Percentiles rank a stretch among this genome's conserved stretches.
phyloP scores from a whole-genome alignment of 1,140 invertebrate genomes.

The Macrocentrus cingulum region DNA sequence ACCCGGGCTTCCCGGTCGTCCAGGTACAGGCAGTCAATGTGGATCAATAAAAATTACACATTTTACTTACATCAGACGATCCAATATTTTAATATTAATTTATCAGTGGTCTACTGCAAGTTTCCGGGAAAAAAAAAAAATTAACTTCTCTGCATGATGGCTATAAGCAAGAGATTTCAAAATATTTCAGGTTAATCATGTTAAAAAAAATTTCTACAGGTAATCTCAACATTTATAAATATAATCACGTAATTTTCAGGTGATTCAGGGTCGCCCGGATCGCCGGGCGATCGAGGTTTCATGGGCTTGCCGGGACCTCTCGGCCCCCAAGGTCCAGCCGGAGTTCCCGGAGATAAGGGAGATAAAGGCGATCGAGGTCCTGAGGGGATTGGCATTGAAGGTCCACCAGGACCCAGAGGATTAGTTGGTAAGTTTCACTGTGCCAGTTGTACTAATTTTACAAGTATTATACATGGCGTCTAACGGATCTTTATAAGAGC shows the following conservation, averaged over 20 bases:
- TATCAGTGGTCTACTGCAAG: no score
- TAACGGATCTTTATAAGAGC: no score
- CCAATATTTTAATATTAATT: no score
- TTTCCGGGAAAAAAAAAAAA: no score
- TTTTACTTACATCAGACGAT: no score
- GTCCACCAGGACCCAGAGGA: constrained; percentile 68
- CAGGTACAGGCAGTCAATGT: constrained; percentile 58
- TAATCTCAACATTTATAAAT: constrained; percentile 36
- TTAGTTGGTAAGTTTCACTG: constrained; percentile 21
- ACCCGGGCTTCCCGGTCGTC: constrained; percentile 65
- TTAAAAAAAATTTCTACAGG: no score
- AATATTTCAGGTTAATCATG: no score
- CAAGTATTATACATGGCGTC: no score
- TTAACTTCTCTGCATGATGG: no score
- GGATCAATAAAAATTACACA: no score
- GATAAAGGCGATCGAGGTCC: constrained; percentile 73
- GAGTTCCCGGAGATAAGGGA: constrained; percentile 66
- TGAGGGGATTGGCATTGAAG: constrained; percentile 70
- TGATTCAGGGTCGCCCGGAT: constrained; percentile 58
- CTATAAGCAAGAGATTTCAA: no score
- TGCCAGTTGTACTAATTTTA: no score
- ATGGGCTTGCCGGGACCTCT: constrained; percentile 66
- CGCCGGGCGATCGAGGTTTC: constrained; percentile 65
- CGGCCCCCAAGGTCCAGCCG: constrained; percentile 63
- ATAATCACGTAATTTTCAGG: constrained; percentile 45